These are phyloP conservation scores for Actinia tenebrosa DNA, from an alignment of 64 coral and sea anemone species.

Conservation along the genomic window DNA sequence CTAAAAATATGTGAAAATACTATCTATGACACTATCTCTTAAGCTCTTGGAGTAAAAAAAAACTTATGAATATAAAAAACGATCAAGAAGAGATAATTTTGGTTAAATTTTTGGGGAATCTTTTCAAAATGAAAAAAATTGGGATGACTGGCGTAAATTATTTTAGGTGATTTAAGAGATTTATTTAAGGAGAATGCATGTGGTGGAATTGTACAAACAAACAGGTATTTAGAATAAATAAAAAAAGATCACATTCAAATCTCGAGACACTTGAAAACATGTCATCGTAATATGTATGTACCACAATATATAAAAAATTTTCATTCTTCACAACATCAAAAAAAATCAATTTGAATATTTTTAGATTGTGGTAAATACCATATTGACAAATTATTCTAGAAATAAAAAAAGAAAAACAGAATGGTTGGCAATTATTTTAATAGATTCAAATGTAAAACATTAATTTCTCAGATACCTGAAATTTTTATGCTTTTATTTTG, in stretches of 20 bases:
- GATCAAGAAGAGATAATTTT: not conserved
- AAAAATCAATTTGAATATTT: not conserved
- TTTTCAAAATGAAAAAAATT: not conserved
- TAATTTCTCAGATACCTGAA: not conserved
- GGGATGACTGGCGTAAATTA: not conserved
- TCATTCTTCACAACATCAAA: not conserved
- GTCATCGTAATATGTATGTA: not conserved
- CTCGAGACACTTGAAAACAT: not conserved
- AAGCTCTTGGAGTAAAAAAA: not conserved
- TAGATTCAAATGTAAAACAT: not conserved
- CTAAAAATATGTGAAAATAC: not conserved
- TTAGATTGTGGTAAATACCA: conserved; percentile 3
- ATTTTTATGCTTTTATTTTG: not conserved
- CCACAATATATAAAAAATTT: not conserved
- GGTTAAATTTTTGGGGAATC: not conserved
- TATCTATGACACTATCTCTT: not conserved
- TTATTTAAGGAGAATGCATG: conserved; percentile 4
- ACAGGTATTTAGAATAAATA: conserved; percentile 17
- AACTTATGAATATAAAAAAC: not conserved
- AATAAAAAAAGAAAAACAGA: not conserved
- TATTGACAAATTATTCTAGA: not conserved
- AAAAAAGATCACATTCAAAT: not conserved
- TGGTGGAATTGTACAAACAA: conserved; percentile 22
- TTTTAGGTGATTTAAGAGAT: not conserved
- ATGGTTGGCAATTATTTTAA: not conserved